Conservation (phyloP, 2,113 vertebrate species). For the Grallaria varia region DNA sequence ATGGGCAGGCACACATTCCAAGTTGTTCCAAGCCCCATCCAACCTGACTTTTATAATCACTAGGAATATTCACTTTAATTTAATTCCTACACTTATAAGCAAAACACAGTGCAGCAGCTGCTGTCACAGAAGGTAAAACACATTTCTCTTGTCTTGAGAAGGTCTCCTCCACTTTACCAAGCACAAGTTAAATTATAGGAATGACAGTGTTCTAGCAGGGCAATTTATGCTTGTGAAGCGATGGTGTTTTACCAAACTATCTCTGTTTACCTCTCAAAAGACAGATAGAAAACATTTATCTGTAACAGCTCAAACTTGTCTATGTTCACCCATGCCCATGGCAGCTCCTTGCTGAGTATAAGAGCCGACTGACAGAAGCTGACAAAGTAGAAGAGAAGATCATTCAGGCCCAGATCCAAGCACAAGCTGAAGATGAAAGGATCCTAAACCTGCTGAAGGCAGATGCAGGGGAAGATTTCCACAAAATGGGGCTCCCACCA, state of each 20-base stretch:
- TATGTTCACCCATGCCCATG: rapidly evolving
- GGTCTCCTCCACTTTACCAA: not conserved
- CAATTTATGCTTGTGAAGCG: not conserved
- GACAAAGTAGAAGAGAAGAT: constrained; percentile 83
- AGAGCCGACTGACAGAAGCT: constrained; percentile 64
- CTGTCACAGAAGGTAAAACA: not conserved
- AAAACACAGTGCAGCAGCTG: not conserved
- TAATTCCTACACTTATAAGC: not conserved
- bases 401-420: constrained; percentile 74
- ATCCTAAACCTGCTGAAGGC: constrained; percentile 40
- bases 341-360: constrained; percentile 78
- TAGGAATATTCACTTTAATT: not conserved
- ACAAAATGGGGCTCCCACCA: constrained; percentile 70
- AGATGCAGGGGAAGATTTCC: constrained; percentile 16
- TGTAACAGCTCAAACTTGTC: not conserved
- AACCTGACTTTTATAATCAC: not conserved
- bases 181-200: not conserved
- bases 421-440: constrained; percentile 73
- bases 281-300: not conserved
- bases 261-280: not conserved
- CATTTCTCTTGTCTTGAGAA: not conserved
- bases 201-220: not conserved
- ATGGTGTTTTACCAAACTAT: not conserved
- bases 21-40: not conserved
- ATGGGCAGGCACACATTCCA: not conserved